Evolutionary conservation across 2,888 invertebrate species (phyloP).

Genomic region (Drosophila heteroneura): DNA sequence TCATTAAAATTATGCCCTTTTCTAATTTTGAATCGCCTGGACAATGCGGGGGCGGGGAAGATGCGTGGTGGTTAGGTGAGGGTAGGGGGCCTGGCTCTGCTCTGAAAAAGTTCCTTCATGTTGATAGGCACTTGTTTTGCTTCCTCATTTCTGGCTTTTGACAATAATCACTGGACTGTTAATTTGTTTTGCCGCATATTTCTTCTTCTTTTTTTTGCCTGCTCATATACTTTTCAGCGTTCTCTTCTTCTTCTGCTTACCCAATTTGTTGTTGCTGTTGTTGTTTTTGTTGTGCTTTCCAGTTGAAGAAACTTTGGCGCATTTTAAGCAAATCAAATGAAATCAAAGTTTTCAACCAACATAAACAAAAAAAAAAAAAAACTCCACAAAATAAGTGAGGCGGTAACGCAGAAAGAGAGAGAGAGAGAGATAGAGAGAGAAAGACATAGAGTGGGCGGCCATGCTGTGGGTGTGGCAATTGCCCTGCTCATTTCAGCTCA

Average conservation of each 20-base stretch:
- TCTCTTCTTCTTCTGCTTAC: constrained; percentile 21
- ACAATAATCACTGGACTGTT: constrained; percentile 84
- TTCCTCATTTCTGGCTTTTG: constrained; percentile 70
- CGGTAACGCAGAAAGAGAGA: constrained; percentile 3
- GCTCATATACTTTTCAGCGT: constrained; percentile 44
- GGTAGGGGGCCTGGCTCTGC: constrained; percentile 2
- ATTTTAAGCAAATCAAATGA: constrained; percentile 71
- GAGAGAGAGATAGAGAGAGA: neutral
- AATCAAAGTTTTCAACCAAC: constrained; percentile 68
- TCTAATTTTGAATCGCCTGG: constrained; percentile 74
- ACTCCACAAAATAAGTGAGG: constrained; percentile 15
- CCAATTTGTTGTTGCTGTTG: constrained; percentile 14
- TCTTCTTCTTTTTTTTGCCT: constrained; percentile 42
- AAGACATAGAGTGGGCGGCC: constrained; percentile 9
- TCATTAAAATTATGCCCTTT: constrained; percentile 82
- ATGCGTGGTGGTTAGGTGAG: neutral
- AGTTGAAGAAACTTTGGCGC: constrained; percentile 81
- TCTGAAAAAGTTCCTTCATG: constrained; percentile 24
- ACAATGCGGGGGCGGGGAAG: constrained; percentile 5
- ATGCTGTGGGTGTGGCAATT: constrained; percentile 42
- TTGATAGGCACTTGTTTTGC: constrained; percentile 73
- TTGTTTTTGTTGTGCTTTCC: constrained; percentile 63
- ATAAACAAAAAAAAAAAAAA: constrained; percentile 27
- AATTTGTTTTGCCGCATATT: constrained; percentile 71
- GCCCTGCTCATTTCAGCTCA: constrained; percentile 5